Conservation (phyloP, 2,888 invertebrate species). For the Ennomos erosarius region DNA sequence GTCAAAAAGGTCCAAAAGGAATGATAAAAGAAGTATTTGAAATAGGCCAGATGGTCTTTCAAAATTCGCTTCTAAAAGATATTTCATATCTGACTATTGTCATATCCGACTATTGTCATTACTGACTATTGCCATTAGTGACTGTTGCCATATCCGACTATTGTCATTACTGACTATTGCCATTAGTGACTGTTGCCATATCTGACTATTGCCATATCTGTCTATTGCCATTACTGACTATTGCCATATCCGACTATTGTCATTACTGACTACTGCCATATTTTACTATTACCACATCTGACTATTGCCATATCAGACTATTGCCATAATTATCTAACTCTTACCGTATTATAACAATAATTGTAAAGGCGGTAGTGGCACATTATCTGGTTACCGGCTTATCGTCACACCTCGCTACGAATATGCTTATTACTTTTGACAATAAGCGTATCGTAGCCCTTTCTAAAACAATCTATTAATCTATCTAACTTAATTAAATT, state of each 20-base stretch:
- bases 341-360: background rate
- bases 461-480: slow-evolving; percentile 6
- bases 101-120: too few species aligned
- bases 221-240: background rate
- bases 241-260: background rate
- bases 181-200: background rate
- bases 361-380: background rate
- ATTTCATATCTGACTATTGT: too few species aligned
- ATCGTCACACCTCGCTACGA: slow-evolving; percentile 23
- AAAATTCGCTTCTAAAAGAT: too few species aligned
- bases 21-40: too few species aligned
- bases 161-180: too few species aligned
- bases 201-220: background rate
- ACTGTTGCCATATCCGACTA: too few species aligned
- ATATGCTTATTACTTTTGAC: slow-evolving; percentile 29
- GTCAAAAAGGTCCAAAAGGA: too few species aligned
- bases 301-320: background rate
- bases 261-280: background rate
- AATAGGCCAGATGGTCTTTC: too few species aligned
- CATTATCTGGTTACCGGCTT: too few species aligned
- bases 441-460: slow-evolving; percentile 37
- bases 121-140: too few species aligned
- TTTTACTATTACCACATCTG: background rate
- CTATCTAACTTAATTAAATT: background rate
- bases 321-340: background rate